phyloP scores from a whole-genome alignment of 2,797 vertebrate species.

The Sphenopsis melanotis region DNA sequence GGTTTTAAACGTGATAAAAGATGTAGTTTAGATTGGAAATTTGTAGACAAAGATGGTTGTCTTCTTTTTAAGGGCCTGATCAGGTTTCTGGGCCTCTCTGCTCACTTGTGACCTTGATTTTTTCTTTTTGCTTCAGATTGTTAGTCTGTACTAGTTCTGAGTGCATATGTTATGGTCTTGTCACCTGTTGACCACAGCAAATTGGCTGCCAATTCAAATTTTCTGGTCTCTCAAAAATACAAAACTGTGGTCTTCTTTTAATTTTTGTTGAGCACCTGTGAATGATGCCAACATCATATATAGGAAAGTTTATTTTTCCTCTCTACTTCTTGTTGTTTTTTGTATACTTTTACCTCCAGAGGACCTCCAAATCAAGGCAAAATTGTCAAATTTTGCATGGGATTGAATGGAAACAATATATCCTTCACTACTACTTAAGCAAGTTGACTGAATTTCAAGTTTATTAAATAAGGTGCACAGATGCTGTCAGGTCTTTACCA shows the following conservation, averaged over 20 bases:
- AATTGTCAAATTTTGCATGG: neutral
- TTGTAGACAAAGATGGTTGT: neutral
- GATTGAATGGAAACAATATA: neutral
- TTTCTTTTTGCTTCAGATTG: no score
- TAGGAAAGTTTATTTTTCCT: neutral
- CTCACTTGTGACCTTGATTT: neutral
- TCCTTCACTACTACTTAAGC: neutral
- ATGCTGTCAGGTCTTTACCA: neutral
- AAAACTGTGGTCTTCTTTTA: neutral
- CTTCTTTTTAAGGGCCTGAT: neutral
- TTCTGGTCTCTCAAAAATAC: neutral
- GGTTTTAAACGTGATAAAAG: neutral
- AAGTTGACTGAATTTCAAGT: neutral
- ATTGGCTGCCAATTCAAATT: neutral
- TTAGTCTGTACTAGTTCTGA: neutral
- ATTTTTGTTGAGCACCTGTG: fast-evolving
- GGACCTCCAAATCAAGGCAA: neutral
- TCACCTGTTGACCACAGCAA: neutral
- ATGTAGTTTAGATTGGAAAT: neutral
- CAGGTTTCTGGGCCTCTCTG: neutral
- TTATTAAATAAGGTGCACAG: neutral
- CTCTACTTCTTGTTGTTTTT: neutral
- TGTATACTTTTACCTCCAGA: neutral
- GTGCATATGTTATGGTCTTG: fast-evolving
- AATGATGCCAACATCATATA: neutral